Evolutionary conservation across 2,797 vertebrate genomes (phyloP).

Genomic region (Gallinago solitaria): DNA sequence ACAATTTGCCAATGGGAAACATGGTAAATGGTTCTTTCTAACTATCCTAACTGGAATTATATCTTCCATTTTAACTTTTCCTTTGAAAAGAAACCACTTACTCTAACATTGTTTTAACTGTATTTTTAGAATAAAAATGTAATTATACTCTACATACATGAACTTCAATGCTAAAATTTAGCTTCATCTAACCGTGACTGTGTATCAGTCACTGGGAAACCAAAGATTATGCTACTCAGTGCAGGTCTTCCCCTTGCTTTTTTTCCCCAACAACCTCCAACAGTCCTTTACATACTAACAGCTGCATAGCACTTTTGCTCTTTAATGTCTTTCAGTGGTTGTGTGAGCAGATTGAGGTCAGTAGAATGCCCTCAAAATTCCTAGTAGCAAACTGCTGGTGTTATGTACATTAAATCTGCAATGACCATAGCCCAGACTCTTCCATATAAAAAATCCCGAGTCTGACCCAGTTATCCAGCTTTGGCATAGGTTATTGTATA

Average conservation of each 20-base stretch:
- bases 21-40: neutral
- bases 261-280: neutral
- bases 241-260: neutral
- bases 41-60: slow-evolving; percentile 11
- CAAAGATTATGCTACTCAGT: neutral
- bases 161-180: slow-evolving; percentile 1
- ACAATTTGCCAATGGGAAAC: neutral
- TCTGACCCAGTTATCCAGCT: neutral
- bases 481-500: neutral
- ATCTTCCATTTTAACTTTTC: slow-evolving; percentile 22
- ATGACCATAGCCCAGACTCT: neutral
- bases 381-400: neutral
- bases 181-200: neutral
- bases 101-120: neutral
- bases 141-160: neutral
- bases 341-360: slow-evolving; percentile 43
- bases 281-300: neutral
- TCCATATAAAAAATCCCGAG: neutral
- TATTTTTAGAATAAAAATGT: neutral
- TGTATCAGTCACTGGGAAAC: neutral
- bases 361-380: neutral
- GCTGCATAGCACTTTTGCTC: neutral
- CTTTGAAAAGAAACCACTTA: slow-evolving; percentile 38
- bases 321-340: slow-evolving; percentile 30
- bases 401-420: neutral